A percentile compares a stretch with the other conserved stretches of the same genome.
phyloP scores from a whole-genome alignment of 2,888 invertebrate species.

The Drosophila helvetica region DNA sequence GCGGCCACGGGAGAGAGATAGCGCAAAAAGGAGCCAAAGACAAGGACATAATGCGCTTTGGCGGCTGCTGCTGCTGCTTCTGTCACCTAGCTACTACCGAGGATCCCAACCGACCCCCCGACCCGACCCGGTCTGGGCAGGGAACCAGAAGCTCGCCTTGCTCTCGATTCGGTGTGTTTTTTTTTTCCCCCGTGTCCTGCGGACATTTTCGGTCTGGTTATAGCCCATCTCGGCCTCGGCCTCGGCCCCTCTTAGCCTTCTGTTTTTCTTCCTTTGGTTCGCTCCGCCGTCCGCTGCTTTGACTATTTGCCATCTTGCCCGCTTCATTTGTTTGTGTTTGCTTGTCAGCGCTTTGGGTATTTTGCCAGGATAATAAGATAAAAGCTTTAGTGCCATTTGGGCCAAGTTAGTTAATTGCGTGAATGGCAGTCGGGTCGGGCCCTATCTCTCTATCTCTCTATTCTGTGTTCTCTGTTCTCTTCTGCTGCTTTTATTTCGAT shows the following conservation, averaged over 20 bases:
- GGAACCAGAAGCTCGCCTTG: neutral
- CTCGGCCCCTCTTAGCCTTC: slow-evolving; percentile 22
- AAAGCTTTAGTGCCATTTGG: slow-evolving; percentile 72
- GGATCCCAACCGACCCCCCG: neutral
- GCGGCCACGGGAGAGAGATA: slow-evolving; percentile 42
- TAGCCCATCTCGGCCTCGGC: neutral
- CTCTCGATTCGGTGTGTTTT: slow-evolving; percentile 28
- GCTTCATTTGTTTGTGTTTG: slow-evolving; percentile 53
- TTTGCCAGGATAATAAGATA: slow-evolving; percentile 70
- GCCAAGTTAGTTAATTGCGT: slow-evolving; percentile 70
- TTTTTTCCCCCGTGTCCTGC: slow-evolving; percentile 27
- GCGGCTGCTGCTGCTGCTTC: slow-evolving; percentile 16
- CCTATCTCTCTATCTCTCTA: slow-evolving; percentile 12
- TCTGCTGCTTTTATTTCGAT: slow-evolving; percentile 35
- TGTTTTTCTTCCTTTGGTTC: slow-evolving; percentile 19
- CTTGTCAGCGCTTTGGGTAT: slow-evolving; percentile 52
- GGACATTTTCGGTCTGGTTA: slow-evolving; percentile 29
- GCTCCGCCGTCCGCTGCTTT: slow-evolving; percentile 31
- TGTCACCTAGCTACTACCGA: slow-evolving; percentile 60
- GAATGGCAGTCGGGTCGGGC: slow-evolving; percentile 39
- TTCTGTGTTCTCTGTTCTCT: slow-evolving; percentile 3
- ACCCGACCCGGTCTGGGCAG: slow-evolving; percentile 13
- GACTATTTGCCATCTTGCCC: slow-evolving; percentile 62
- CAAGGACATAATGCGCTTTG: slow-evolving; percentile 66
- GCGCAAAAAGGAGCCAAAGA: slow-evolving; percentile 17